Evolutionary conservation across 2,888 invertebrate species (phyloP).

Genomic region (Dasysyrphus tricinctus): DNA sequence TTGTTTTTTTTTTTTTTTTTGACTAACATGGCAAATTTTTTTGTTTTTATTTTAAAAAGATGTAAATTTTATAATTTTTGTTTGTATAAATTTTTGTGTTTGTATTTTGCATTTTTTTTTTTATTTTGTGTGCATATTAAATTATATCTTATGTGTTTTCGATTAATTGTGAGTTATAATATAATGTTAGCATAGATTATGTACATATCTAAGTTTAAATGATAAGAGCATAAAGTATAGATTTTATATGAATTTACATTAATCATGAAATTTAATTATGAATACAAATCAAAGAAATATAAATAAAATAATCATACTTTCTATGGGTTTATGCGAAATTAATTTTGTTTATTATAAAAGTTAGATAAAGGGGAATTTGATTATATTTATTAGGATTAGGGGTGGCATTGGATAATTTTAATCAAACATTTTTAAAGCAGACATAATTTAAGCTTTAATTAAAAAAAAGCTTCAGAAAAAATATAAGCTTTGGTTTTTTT

Average conservation of each 20-base stretch:
- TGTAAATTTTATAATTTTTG: constrained; percentile 16
- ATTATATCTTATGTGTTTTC: constrained; percentile 19
- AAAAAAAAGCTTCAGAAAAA: too few species aligned
- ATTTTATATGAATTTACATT: constrained; percentile 17
- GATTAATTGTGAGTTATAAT: constrained; percentile 5
- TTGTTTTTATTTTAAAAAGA: constrained; percentile 11
- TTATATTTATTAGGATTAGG: too few species aligned
- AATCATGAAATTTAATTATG: neutral
- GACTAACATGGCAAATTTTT: constrained; percentile 50
- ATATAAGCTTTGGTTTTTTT: too few species aligned
- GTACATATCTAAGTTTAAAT: constrained; percentile 5
- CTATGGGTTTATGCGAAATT: neutral
- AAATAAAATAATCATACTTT: too few species aligned
- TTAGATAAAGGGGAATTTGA: too few species aligned
- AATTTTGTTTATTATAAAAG: neutral
- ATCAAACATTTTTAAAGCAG: too few species aligned
- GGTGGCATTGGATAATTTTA: too few species aligned
- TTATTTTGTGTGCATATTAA: constrained; percentile 20
- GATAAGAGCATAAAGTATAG: constrained; percentile 3
- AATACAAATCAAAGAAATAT: neutral
- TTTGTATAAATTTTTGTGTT: neutral
- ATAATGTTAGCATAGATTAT: constrained; percentile 11
- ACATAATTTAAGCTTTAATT: too few species aligned
- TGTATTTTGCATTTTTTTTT: constrained; percentile 22
- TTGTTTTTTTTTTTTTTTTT: constrained; percentile 29